phyloP scores from a whole-genome alignment of 2,113 vertebrate species.

The Gobio gobio region DNA sequence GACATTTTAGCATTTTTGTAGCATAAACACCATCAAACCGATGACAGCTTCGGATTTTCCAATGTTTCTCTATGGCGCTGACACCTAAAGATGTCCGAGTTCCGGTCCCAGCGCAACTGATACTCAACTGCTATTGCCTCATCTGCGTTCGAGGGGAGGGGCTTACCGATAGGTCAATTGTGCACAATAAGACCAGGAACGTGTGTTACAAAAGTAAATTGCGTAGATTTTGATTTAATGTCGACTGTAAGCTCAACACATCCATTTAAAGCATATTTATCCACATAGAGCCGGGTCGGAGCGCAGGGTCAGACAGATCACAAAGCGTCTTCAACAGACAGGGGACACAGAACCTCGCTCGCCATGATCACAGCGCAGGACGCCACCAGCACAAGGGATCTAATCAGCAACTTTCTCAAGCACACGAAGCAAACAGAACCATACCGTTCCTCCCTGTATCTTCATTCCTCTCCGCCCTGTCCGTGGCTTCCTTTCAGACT shows the following conservation, averaged over 20 bases:
- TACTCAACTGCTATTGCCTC: no score
- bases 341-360: not conserved
- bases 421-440: not conserved
- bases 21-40: no score
- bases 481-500: conserved; percentile 42
- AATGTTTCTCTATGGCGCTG: no score
- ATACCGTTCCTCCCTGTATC: not conserved
- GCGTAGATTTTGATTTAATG: not conserved
- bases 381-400: not conserved
- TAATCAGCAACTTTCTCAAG: conserved; percentile 26
- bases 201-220: not conserved
- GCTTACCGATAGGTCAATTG: no score
- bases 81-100: no score
- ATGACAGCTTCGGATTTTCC: no score
- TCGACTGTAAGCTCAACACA: no score
- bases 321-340: not conserved
- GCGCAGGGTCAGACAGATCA: not conserved
- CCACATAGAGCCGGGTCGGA: not conserved
- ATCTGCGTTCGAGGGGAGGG: no score
- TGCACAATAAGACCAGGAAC: not conserved
- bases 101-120: no score
- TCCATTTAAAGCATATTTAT: not conserved
- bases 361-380: not conserved
- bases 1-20: no score
- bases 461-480: conserved; percentile 42